Base-by-base conservation (phyloP, 64 coral and sea anemone genomes). In the Porites australiensis region DNA sequence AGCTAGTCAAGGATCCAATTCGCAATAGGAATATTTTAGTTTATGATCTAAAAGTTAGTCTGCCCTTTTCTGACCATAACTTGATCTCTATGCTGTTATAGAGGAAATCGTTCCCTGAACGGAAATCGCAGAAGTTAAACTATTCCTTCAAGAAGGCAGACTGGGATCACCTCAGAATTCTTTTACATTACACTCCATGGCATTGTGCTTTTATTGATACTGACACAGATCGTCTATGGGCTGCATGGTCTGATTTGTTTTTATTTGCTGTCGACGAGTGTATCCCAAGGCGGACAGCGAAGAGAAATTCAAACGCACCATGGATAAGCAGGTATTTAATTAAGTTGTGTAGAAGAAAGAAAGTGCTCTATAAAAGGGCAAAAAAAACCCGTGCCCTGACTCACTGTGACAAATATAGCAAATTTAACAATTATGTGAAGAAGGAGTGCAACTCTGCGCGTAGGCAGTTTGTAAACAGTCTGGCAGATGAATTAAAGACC, bases 21-120 rank as follows among this genome's bases (percentile, higher is more conserved):
- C 70, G 86, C 37, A 46, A 89, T 3, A 12, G 44, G 2, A 94
- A 89, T 21, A 94, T 89, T 20, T 43, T 89, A 44, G 23, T 95
- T 7, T 45, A 90, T 4, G 78, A 95, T 52, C 8, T 95, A 47
- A 11, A 16, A 44, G 88, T 95, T n/a, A 22, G 72, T 10, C 77
- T 66, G 14, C 44, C 58, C 7, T 95, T 90, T 44, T 90, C 72
- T 3, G 81, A 95, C 22, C 88, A 90, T 72, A 90, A 95, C 44
- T 18, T 13, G 0, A 58, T 88, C 12, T 77, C 57, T 66, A 51
- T 91, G 4, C 47, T 52, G 23, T 11, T 81, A 55, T 6, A 0
- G 18, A 46, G 77, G 19, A 55, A 52, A 20, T 46, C 5, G 7
- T 58, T 44, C 54, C 8, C 45, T 22, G 8, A 52, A 46, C 0